Evolutionary conservation across 1,140 invertebrate genomes (phyloP).

Genomic region (Tachypleus tridentatus): DNA sequence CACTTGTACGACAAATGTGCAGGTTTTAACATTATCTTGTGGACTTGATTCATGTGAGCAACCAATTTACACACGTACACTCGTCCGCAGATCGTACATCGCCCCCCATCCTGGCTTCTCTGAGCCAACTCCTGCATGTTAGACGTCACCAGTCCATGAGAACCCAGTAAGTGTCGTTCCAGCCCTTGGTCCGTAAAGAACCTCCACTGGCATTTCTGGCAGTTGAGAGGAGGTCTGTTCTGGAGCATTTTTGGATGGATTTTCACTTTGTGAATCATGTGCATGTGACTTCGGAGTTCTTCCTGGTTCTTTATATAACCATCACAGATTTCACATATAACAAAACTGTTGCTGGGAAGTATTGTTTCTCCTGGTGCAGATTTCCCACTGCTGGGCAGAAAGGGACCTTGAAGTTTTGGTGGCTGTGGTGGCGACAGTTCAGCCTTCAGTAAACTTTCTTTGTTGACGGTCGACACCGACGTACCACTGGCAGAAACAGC

Average conservation of each 20-base stretch:
- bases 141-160: conserved; percentile 86
- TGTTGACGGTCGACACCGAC: no score
- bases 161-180: conserved; percentile 81
- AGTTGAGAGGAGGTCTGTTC: conserved; percentile 83
- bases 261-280: conserved; percentile 89
- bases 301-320: conserved; percentile 89
- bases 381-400: not conserved
- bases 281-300: conserved; percentile 84
- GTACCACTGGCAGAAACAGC: not conserved
- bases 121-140: conserved; percentile 93
- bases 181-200: conserved; percentile 76
- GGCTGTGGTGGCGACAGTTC: not conserved
- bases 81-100: conserved; percentile 84
- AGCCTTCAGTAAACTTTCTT: not conserved
- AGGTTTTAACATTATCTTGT: conserved; percentile 78
- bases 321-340: conserved; percentile 91
- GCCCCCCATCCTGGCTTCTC: conserved; percentile 81
- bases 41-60: conserved; percentile 78
- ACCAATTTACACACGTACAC: conserved; percentile 85
- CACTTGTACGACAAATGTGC: conserved; percentile 88
- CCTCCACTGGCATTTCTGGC: conserved; percentile 87
- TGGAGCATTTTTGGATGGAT: conserved; percentile 94
- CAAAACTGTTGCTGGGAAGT: conserved; percentile 39
- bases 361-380: not conserved
- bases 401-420: not conserved